Evolutionary conservation across 2,888 invertebrate species (phyloP), one percentile per base, ranked within the genome.

Genomic region (Apantesis nais): DNA sequence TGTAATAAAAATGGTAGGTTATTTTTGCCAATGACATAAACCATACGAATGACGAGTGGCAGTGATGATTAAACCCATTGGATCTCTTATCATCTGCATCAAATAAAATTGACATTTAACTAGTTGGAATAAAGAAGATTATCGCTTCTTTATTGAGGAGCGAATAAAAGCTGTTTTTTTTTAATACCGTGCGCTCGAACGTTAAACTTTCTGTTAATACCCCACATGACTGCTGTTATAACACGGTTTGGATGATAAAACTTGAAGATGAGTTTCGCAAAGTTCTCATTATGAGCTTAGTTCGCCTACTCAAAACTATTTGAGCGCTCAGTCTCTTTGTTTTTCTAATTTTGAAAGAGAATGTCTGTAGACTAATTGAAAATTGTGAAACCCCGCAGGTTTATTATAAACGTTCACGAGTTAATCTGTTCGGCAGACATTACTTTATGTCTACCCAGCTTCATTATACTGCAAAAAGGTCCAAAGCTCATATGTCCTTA

Each of bases 1-100:
- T 94, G 79, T 16, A 67, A 55, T 9, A 8, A 37, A 11, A 66
- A n/a, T 31, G 4, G 16, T 29, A 29, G 8, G 11, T 63, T 8
- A 29, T 25, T 41, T 39, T 12, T 58, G 19, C 4, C 16, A 58
- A 16, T 29, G 8, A 8, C 8, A 29, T 58, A 58, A 58, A 16
- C 16, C 2, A 29, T 25, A 29, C 29, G 7, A 58, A 29, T 55
- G 48, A 48, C 8, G 5, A 22, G 7, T 22, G 48, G 8, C 48
- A 48, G 19, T 44, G 12, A 19, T 44, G 12, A 44, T 22, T 22
- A 22, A 22, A 48, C 22, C 48, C 7, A 22, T 22, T 5, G 48
- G 22, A 48, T 16, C 14, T 8, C 48, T 22, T 11, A 9, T 52
- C n/a, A 52, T 52, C 22, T 22, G 22, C 44, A 44, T 44, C 5